Percentiles rank a stretch among this genome's conserved stretches.
phyloP scores from a whole-genome alignment of 2,888 invertebrate species.

The Pachliopta kotzebuea region DNA sequence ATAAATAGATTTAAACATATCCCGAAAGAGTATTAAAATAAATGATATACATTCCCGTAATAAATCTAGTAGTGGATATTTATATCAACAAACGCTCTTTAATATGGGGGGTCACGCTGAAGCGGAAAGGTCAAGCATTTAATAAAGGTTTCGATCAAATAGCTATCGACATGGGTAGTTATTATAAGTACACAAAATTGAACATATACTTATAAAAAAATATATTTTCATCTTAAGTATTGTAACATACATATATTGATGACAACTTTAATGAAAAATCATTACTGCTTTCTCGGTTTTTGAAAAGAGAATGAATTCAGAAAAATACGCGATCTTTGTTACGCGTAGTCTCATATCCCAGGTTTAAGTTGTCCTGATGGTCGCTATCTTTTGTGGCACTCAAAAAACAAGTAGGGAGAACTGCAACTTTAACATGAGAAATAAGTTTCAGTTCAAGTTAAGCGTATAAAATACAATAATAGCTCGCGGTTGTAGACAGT shows the following conservation, averaged over 20 bases:
- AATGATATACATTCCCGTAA: constrained; percentile 61
- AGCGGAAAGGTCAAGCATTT: constrained; percentile 49
- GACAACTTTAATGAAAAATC: too few species aligned
- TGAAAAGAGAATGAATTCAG: too few species aligned
- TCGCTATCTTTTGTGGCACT: too few species aligned
- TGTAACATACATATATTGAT: too few species aligned
- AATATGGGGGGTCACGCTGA: constrained; percentile 47
- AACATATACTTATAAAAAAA: not conserved
- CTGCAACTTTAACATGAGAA: too few species aligned
- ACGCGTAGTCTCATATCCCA: too few species aligned
- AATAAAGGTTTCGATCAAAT: constrained; percentile 36
- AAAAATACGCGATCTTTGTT: too few species aligned
- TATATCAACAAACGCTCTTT: constrained; percentile 50
- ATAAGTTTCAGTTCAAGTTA: too few species aligned
- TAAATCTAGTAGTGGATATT: constrained; percentile 51
- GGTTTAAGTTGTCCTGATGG: too few species aligned
- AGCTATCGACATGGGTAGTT: not conserved
- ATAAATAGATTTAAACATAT: constrained; percentile 40
- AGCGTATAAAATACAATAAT: not conserved
- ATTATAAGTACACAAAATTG: not conserved
- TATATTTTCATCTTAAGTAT: too few species aligned
- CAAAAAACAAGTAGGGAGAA: too few species aligned
- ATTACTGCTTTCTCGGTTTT: too few species aligned
- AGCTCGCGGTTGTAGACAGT: constrained; percentile 40
- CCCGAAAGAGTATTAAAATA: constrained; percentile 59